Percentiles rank a stretch among this genome's conserved stretches.
These are phyloP conservation scores for Hoplias malabaricus DNA, from an alignment of 2,113 vertebrate genomes.

Conservation along the genomic window DNA sequence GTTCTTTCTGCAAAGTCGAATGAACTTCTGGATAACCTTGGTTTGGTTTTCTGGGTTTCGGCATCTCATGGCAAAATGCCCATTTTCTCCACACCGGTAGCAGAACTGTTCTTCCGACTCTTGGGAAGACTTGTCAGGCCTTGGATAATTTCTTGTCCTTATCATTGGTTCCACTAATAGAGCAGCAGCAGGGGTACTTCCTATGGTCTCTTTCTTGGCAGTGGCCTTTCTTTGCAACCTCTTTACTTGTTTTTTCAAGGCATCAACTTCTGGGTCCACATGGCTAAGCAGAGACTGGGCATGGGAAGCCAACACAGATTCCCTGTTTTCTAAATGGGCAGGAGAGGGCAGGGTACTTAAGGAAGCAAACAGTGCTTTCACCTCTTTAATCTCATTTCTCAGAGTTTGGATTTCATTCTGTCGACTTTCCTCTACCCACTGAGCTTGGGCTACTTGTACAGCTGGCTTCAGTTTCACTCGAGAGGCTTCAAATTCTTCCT, in stretches of 20 bases:
- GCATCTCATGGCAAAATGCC: not conserved
- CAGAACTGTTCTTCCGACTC: not conserved
- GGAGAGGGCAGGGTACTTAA: no score
- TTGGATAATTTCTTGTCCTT: not conserved
- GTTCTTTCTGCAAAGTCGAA: not conserved
- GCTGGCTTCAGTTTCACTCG: not conserved
- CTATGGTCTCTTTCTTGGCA: not conserved
- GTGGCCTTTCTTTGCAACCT: not conserved
- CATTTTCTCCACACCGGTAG: not conserved
- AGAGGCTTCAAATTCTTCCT: conserved; percentile 23
- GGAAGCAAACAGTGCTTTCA: not conserved
- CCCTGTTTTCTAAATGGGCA: no score
- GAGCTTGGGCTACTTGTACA: not conserved
- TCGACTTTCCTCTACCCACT: not conserved
- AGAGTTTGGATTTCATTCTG: not conserved
- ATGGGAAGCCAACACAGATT: no score
- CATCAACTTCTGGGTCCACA: not conserved
- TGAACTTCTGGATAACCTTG: conserved; percentile 4
- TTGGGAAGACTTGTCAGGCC: not conserved
- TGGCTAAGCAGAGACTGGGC: not conserved
- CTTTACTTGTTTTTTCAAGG: not conserved
- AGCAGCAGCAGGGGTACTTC: not conserved
- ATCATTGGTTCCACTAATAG: not conserved
- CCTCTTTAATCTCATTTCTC: not conserved
- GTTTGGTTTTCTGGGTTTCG: not conserved